Conservation (phyloP, 2,888 invertebrate genomes). For the Drosophila seclusa region DNA sequence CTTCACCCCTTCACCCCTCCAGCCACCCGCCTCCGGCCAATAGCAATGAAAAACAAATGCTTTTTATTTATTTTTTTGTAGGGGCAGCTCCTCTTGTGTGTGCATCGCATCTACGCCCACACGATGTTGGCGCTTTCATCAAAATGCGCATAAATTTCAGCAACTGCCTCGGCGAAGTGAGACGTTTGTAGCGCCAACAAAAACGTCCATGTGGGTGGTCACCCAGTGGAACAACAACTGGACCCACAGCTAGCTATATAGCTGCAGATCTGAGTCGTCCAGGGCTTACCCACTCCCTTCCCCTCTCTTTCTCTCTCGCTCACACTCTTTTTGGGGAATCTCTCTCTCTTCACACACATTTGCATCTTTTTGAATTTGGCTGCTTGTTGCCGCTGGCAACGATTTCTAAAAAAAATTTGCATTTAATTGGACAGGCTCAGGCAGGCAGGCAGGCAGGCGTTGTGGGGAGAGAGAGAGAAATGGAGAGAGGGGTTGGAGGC, state of each 20-base stretch:
- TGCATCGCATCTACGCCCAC: slow-evolving; percentile 63
- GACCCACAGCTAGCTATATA: slow-evolving; percentile 23
- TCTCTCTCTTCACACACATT: slow-evolving; percentile 39
- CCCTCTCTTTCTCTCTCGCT: neutral
- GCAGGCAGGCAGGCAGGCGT: neutral
- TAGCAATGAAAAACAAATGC: slow-evolving; percentile 25
- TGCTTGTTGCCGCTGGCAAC: slow-evolving; percentile 51
- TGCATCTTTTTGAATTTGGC: slow-evolving; percentile 67
- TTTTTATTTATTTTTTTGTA: neutral
- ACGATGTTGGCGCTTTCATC: slow-evolving; percentile 68
- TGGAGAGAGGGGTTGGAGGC: neutral
- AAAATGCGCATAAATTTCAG: slow-evolving; percentile 77
- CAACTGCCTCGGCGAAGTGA: slow-evolving; percentile 63
- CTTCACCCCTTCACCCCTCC: neutral
- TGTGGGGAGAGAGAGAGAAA: neutral
- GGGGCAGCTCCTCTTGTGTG: slow-evolving; percentile 5
- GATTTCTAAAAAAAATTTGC: slow-evolving; percentile 79
- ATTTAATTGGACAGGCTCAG: slow-evolving; percentile 72
- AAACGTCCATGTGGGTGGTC: slow-evolving; percentile 71
- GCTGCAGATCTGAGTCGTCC: slow-evolving; percentile 2
- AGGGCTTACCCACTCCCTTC: neutral
- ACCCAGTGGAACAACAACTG: slow-evolving; percentile 49
- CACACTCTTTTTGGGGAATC: slow-evolving; percentile 3
- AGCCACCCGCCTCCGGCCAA: neutral
- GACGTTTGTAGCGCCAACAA: slow-evolving; percentile 73